Percentiles rank a stretch among this genome's conserved stretches.
These are phyloP conservation scores for Tetranychus truncatus DNA, from an alignment of 2,888 invertebrate species.

Conservation along the genomic window DNA sequence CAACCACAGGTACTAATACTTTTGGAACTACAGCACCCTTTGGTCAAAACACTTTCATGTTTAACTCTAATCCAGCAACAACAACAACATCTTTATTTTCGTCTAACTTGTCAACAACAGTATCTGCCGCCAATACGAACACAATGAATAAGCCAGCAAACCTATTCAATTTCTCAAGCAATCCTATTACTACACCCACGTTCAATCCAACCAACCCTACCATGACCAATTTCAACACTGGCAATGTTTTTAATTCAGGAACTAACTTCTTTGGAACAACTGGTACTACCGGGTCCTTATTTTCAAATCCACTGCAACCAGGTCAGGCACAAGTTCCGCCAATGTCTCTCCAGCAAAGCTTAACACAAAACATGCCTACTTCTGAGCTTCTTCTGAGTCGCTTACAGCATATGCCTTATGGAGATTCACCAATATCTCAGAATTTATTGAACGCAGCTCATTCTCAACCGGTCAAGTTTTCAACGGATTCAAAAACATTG, in stretches of 20 bases:
- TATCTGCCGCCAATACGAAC: conserved; percentile 34
- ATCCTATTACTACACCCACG: conserved; percentile 25
- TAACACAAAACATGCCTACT: conserved; percentile 25
- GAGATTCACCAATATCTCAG: conserved; percentile 58
- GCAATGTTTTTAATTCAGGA: background rate
- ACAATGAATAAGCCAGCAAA: conserved; percentile 24
- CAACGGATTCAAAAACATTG: conserved; percentile 21
- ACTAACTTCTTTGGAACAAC: background rate
- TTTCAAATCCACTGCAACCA: background rate
- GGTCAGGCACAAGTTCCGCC: background rate
- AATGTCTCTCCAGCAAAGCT: conserved; percentile 11
- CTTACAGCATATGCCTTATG: conserved; percentile 44
- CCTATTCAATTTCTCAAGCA: background rate
- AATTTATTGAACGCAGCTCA: background rate
- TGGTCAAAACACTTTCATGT: background rate
- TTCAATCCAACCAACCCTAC: conserved; percentile 30
- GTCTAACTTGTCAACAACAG: background rate
- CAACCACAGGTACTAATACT: conserved; percentile 8
- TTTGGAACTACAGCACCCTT: conserved; percentile 18
- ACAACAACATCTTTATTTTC: conserved; percentile 4
- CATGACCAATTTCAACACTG: conserved; percentile 25
- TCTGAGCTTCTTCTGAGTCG: conserved; percentile 22
- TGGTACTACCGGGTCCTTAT: background rate
- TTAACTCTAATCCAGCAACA: background rate
- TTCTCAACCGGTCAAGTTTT: conserved; percentile 17